A percentile compares a stretch with the other conserved stretches of the same genome.
phyloP scores from a whole-genome alignment of 2,113 vertebrate species.

The Rhizomys pruinosus region DNA sequence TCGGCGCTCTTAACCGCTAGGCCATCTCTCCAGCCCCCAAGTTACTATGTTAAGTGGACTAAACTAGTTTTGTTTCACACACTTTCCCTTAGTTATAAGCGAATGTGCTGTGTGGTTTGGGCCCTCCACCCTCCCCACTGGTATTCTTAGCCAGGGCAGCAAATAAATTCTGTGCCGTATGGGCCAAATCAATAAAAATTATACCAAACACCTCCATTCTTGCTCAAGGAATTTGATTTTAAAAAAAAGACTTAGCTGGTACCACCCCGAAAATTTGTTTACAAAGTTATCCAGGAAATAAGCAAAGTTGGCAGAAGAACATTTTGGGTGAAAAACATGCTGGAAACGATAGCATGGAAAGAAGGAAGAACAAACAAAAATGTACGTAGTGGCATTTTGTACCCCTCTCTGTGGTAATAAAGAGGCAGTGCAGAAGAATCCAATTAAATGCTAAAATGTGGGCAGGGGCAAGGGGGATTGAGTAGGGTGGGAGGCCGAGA shows the following conservation, averaged over 20 bases:
- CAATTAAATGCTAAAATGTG: not conserved
- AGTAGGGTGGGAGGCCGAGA: too few species aligned
- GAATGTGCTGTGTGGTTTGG: not conserved
- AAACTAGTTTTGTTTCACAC: not conserved
- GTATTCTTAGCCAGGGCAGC: not conserved
- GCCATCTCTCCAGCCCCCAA: too few species aligned
- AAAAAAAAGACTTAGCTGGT: constrained; percentile 36
- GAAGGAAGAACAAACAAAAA: constrained; percentile 50
- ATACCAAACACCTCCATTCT: not conserved
- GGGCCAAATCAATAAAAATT: not conserved
- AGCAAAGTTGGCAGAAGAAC: constrained; percentile 8
- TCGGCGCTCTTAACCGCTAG: too few species aligned
- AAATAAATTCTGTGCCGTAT: constrained; percentile 46
- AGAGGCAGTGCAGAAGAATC: constrained; percentile 4
- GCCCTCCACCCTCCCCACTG: not conserved
- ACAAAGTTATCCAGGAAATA: constrained; percentile 39
- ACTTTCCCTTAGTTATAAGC: constrained; percentile 18
- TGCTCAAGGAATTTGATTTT: constrained; percentile 11
- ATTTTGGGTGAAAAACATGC: too few species aligned
- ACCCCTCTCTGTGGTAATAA: constrained; percentile 66
- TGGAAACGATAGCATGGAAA: too few species aligned
- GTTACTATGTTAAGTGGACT: not conserved
- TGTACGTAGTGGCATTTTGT: constrained; percentile 33
- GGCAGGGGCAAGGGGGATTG: too few species aligned
- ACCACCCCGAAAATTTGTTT: not conserved